Evolutionary conservation across 2,888 invertebrate species (phyloP), one percentile per base, ranked within the genome.

Genomic region (Trissolcus japonicus): DNA sequence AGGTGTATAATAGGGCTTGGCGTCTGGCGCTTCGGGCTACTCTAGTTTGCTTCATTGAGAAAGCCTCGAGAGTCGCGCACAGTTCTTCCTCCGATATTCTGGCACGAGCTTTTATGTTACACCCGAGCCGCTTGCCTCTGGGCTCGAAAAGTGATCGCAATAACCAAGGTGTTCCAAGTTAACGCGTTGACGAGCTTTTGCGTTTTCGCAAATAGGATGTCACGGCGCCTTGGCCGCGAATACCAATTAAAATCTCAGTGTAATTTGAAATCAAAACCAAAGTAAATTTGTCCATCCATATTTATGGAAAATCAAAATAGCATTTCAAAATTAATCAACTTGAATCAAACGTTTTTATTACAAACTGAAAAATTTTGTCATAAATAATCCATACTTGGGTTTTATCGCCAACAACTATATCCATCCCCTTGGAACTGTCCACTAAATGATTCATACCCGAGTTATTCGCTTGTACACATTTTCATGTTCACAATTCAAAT

Each of bases 21-120:
- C 69, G 86, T 86, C 85, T 85, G 86, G 83, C 82, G 85, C 86
- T 86, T 83, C 79, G 78, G 86, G 86, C 86, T 83, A 85, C 83
- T 83, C 81, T 80, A 75, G 80, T 82, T 83, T 73, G 78, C 77
- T 82, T 67, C 79, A 78, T 80, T 74, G 68, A 80, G 79, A 78
- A 81, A 79, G 77, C 78, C 76, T 71, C 51, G 48, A 69, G 63
- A 29, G 55, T 50, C 43, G 46, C 25, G 62, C 63, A 51, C 53
- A 57, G 71, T 50, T 69, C 55, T 25, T 21, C 55, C 71, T 60
- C 76, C 73, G 55, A 75, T 74, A 66, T 67, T 62, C 63, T 41
- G 41, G 40, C 54, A 48, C 35, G 66, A 59, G 71, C 61, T 53
- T 75, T 77, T 72, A 75, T 77, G 68, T 46, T 65, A 57, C 43